Evolutionary conservation across 2,888 invertebrate species (phyloP).

Genomic region (Noctua janthina): DNA sequence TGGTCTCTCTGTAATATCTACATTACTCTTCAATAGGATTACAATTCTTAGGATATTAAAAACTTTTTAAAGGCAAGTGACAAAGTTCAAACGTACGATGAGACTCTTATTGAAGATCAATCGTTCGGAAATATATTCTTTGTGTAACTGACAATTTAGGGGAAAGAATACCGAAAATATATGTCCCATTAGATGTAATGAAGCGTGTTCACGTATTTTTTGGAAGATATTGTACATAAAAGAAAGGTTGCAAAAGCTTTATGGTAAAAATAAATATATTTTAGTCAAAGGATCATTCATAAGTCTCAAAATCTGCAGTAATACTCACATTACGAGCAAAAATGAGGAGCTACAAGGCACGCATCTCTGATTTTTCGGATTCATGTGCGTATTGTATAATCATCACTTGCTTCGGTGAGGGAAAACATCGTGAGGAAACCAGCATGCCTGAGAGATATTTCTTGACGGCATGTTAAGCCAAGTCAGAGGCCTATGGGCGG

Average conservation of each 20-base stretch:
- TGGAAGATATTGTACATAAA: not conserved
- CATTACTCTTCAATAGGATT: conserved; percentile 17
- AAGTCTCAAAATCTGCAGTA: not conserved
- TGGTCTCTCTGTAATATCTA: not conserved
- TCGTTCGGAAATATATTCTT: conserved; percentile 72
- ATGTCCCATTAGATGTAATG: conserved; percentile 27
- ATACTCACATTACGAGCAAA: no score
- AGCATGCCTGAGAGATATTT: no score
- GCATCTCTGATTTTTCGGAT: no score
- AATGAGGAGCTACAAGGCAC: no score
- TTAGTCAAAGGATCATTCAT: no score
- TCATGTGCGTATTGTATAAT: no score
- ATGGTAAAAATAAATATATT: not conserved
- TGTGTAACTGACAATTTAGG: conserved; percentile 60
- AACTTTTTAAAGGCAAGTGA: conserved; percentile 21
- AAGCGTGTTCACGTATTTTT: not conserved
- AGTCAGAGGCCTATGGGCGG: no score
- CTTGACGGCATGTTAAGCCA: no score
- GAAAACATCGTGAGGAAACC: no score
- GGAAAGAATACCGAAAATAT: conserved; percentile 30
- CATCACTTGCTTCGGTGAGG: no score
- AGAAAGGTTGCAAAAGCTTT: not conserved
- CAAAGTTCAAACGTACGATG: conserved; percentile 63
- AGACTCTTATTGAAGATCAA: conserved; percentile 68
- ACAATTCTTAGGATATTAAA: conserved; percentile 33